Evolutionary conservation across 2,888 invertebrate species (phyloP).

Genomic region (Orthonevra nobilis): DNA sequence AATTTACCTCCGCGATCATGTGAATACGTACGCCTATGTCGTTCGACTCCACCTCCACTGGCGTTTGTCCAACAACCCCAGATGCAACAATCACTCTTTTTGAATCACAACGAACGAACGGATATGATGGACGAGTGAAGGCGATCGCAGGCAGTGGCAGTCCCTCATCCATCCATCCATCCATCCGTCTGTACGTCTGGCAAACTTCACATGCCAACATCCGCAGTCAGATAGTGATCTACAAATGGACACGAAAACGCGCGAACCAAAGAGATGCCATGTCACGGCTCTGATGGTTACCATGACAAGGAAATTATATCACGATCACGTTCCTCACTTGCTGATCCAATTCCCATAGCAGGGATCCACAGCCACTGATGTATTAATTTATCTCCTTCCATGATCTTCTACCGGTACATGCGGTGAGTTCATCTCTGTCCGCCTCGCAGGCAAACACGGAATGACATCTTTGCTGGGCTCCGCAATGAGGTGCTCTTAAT

Average conservation of each 20-base stretch:
- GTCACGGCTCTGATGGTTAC: slow-evolving; percentile 20
- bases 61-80: slow-evolving; percentile 46
- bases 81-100: slow-evolving; percentile 18
- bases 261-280: slow-evolving; percentile 40
- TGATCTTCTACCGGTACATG: slow-evolving; percentile 27
- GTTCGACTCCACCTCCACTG: slow-evolving; percentile 40
- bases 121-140: slow-evolving; percentile 64
- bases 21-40: slow-evolving; percentile 13
- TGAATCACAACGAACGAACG: slow-evolving; percentile 36
- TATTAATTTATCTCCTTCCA: slow-evolving; percentile 65
- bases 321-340: slow-evolving; percentile 37
- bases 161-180: slow-evolving; percentile 36
- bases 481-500: slow-evolving; percentile 61
- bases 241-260: slow-evolving; percentile 48
- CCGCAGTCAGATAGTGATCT: slow-evolving; percentile 49
- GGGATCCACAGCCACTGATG: slow-evolving; percentile 36
- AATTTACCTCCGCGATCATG: slow-evolving; percentile 19
- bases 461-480: slow-evolving; percentile 49
- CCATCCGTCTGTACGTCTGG: slow-evolving; percentile 14
- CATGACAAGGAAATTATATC: slow-evolving; percentile 63
- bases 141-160: slow-evolving; percentile 38
- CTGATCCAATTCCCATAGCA: slow-evolving; percentile 63
- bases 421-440: slow-evolving; percentile 5
- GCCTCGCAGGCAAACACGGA: slow-evolving; percentile 29
- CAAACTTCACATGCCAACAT: slow-evolving; percentile 52